Evolutionary conservation across 2,888 invertebrate genomes (phyloP).

Genomic region (Microplitis manilae): DNA sequence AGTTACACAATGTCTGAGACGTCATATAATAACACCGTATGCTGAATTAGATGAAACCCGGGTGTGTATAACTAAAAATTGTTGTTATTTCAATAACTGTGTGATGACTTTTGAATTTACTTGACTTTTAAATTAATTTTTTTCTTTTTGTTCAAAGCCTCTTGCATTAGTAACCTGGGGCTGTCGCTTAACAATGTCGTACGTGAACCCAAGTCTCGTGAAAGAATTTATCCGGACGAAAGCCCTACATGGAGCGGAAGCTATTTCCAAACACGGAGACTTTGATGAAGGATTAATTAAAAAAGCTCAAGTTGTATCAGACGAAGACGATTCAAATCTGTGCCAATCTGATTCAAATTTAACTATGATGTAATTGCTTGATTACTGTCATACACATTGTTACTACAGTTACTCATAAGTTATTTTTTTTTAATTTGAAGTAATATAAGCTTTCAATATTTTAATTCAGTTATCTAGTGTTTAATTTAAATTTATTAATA

Average conservation of each 20-base stretch:
- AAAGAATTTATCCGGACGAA: constrained; percentile 77
- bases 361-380: not conserved
- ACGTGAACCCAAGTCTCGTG: constrained; percentile 75
- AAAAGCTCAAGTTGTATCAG: constrained; percentile 71
- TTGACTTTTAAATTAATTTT: too few species aligned
- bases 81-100: not conserved
- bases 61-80: constrained; percentile 64
- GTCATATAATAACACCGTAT: constrained; percentile 85
- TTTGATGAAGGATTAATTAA: constrained; percentile 72
- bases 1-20: constrained; percentile 79
- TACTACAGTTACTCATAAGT: not conserved
- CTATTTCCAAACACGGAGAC: constrained; percentile 71
- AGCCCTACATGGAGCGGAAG: constrained; percentile 77
- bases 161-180: constrained; percentile 85
- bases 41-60: constrained; percentile 74
- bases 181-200: constrained; percentile 80
- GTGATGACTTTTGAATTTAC: too few species aligned
- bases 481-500: too few species aligned
- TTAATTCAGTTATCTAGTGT: too few species aligned
- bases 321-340: constrained; percentile 69
- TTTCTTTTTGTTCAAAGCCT: constrained; percentile 74
- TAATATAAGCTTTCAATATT: too few species aligned
- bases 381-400: not conserved
- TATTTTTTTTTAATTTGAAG: not conserved
- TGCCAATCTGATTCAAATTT: constrained; percentile 65